Evolutionary conservation across 2,113 vertebrate species (phyloP).

Genomic region (Burhinus oedicnemus): DNA sequence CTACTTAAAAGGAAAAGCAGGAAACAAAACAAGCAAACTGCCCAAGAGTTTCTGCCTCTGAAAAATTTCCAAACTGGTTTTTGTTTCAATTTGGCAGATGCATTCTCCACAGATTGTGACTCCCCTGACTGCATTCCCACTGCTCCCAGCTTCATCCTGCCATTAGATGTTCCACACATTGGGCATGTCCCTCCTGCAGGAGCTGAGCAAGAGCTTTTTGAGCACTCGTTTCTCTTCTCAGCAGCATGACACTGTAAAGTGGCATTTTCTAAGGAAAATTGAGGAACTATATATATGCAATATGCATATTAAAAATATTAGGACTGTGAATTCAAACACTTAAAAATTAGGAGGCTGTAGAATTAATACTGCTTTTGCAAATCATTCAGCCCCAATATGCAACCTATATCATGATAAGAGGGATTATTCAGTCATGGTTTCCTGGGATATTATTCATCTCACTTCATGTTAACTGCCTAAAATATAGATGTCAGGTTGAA

Average conservation of each 20-base stretch:
- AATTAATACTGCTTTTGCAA: neutral
- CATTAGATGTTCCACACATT: neutral
- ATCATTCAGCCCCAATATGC: neutral
- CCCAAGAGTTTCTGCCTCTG: neutral
- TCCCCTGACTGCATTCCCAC: neutral
- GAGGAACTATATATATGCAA: neutral
- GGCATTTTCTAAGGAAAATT: neutral
- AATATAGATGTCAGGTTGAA: neutral
- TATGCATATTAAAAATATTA: neutral
- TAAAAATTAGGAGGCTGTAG: neutral
- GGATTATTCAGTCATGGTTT: neutral
- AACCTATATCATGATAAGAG: neutral
- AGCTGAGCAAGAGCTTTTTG: neutral
- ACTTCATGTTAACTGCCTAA: neutral
- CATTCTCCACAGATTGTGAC: neutral
- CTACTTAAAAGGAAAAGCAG: neutral
- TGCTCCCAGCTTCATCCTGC: neutral
- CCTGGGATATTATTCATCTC: neutral
- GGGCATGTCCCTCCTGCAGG: rapidly evolving
- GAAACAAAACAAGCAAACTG: neutral
- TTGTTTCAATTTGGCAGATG: neutral
- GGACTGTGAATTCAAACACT: neutral
- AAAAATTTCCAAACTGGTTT: neutral
- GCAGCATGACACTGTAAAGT: rapidly evolving
- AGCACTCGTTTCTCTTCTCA: neutral